phyloP scores from a whole-genome alignment of 1,140 invertebrate genomes.

The Melitaea cinxia region DNA sequence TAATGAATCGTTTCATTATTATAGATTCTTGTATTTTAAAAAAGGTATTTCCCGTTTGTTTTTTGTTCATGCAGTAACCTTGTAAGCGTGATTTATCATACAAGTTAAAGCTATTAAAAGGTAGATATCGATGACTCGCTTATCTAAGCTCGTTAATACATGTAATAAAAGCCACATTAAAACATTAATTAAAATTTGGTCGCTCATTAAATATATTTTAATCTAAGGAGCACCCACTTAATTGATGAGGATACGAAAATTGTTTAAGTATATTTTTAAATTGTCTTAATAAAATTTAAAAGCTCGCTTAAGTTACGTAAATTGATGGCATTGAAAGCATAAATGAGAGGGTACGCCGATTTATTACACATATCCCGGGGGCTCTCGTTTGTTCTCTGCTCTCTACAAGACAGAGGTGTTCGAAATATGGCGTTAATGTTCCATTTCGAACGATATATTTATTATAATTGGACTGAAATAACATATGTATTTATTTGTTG shows the following conservation, averaged over 20 bases:
- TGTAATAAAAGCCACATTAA: constrained; percentile 35
- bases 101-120: constrained; percentile 36
- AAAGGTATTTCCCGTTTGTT: constrained; percentile 9
- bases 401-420: constrained; percentile 50
- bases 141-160: constrained; percentile 36
- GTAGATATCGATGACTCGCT: constrained; percentile 23
- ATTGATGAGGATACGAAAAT: constrained; percentile 23
- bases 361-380: constrained; percentile 66
- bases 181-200: constrained; percentile 32
- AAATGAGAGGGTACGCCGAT: constrained; percentile 56
- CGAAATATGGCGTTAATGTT: constrained; percentile 47
- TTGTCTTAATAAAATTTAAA: constrained; percentile 23
- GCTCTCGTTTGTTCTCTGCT: constrained; percentile 57
- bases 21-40: background rate
- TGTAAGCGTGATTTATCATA: constrained; percentile 33
- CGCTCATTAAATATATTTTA: constrained; percentile 33
- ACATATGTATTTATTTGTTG: constrained; percentile 36
- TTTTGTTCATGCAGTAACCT: constrained; percentile 19
- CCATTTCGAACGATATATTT: constrained; percentile 59
- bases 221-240: constrained; percentile 26
- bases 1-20: constrained; percentile 1
- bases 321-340: constrained; percentile 53
- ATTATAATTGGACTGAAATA: constrained; percentile 43
- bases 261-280: constrained; percentile 8
- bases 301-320: constrained; percentile 41